A percentile compares a stretch with the other conserved stretches of the same genome.
Conservation (phyloP, 1,140 invertebrate species). For the Colletes gigas region DNA sequence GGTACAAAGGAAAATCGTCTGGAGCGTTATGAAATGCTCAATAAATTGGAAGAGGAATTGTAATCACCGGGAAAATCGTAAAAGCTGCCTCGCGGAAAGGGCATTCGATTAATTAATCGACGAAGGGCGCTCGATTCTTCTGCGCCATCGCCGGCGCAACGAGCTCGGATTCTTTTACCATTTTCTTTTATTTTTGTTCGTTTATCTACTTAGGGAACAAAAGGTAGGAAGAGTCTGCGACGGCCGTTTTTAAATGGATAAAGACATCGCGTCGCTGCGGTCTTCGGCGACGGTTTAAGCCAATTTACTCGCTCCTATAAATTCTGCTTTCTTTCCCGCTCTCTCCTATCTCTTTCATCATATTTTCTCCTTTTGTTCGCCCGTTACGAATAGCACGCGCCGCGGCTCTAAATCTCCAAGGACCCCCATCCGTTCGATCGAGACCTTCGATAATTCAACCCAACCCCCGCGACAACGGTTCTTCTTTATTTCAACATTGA, state of each 20-base stretch:
- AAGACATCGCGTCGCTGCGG: conserved; percentile 52
- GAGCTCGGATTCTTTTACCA: conserved; percentile 19
- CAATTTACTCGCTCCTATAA: conserved; percentile 61
- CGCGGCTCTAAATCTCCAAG: not conserved
- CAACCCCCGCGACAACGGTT: no score
- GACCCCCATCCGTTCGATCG: no score
- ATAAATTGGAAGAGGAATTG: conserved; percentile 46
- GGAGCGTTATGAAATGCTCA: conserved; percentile 48
- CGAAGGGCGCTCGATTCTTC: conserved; percentile 38
- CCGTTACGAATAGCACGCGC: not conserved
- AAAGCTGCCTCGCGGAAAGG: conserved; percentile 36
- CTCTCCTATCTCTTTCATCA: not conserved
- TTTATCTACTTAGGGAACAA: conserved; percentile 26
- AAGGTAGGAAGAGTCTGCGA: not conserved
- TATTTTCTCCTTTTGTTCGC: not conserved
- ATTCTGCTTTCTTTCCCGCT: conserved; percentile 13
- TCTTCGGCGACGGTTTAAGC: conserved; percentile 63
- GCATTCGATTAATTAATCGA: conserved; percentile 51
- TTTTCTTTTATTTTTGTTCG: conserved; percentile 8
- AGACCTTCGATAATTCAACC: no score
- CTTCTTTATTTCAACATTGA: no score
- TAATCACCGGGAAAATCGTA: conserved; percentile 40
- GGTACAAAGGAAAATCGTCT: conserved; percentile 31
- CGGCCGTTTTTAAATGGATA: conserved; percentile 61
- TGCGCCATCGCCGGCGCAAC: conserved; percentile 13